phyloP scores from a whole-genome alignment of 2,113 vertebrate species.

The Dolichallabes microphthalmus region DNA sequence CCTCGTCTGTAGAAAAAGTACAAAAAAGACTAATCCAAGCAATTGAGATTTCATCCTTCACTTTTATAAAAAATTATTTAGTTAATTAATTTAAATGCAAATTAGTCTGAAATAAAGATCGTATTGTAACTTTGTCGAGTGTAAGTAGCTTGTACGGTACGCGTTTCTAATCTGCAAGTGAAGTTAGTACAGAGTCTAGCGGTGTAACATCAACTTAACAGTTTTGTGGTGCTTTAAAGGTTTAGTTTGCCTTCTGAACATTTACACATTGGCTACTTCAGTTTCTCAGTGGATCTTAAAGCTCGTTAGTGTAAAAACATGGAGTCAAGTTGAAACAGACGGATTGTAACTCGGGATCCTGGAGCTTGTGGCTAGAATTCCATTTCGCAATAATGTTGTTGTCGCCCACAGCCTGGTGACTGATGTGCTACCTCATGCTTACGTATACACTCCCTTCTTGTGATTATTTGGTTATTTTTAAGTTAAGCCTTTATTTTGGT shows the following conservation, averaged over 20 bases:
- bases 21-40: too few species aligned
- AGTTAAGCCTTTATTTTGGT: too few species aligned
- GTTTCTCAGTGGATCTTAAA: neutral
- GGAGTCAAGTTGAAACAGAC: neutral
- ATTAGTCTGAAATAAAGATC: too few species aligned
- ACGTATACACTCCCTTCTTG: neutral
- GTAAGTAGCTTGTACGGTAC: too few species aligned
- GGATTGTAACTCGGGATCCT: neutral
- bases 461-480: neutral
- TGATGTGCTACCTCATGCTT: neutral
- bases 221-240: neutral
- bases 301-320: neutral
- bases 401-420: neutral
- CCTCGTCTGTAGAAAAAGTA: too few species aligned
- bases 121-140: too few species aligned
- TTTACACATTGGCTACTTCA: neutral
- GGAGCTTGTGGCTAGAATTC: neutral
- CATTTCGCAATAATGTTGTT: neutral
- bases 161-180: neutral
- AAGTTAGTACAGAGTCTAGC: neutral
- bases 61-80: too few species aligned
- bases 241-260: neutral
- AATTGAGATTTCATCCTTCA: too few species aligned
- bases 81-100: too few species aligned
- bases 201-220: neutral